A percentile compares a stretch with the other conserved stretches of the same genome.
These are phyloP conservation scores for Cheilinus undulatus DNA, from an alignment of 2,113 vertebrate species.

Conservation along the genomic window DNA sequence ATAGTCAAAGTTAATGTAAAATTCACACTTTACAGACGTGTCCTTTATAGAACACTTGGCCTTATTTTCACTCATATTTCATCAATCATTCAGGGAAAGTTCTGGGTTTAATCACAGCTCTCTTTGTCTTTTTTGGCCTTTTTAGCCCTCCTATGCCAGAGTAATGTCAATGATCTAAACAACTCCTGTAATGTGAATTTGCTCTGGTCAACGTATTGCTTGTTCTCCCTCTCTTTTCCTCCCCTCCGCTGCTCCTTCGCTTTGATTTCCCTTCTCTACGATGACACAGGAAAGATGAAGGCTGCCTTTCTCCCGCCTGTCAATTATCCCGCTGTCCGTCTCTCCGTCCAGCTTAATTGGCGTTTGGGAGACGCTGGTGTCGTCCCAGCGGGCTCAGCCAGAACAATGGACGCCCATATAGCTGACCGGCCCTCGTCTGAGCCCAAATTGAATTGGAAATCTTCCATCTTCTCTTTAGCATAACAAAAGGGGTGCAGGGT, in stretches of 20 bases:
- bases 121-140: conserved; percentile 16
- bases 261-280: conserved; percentile 66
- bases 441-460: conserved; percentile 96
- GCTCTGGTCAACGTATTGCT: conserved; percentile 45
- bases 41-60: background rate
- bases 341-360: conserved; percentile 91
- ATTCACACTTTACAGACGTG: background rate
- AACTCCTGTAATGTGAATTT: conserved; percentile 43
- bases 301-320: conserved; percentile 87
- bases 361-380: conserved; percentile 91
- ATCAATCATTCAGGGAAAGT: background rate
- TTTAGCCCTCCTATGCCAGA: background rate
- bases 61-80: conserved; percentile 1
- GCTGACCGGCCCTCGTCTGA: conserved; percentile 93
- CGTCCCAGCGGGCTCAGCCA: conserved; percentile 83
- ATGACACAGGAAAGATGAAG: conserved; percentile 63
- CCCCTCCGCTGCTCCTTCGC: conserved; percentile 33
- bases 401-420: conserved; percentile 88
- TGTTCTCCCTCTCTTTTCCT: conserved; percentile 58
- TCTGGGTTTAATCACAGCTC: background rate
- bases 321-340: conserved; percentile 88
- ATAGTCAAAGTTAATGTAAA: conserved; percentile 6
- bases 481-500: conserved; percentile 91
- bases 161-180: conserved; percentile 24
- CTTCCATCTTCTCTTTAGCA: conserved; percentile 94